Percentiles rank a stretch among this genome's conserved stretches.
These are phyloP conservation scores for Falco novaeseelandiae DNA, from an alignment of 2,797 vertebrate genomes.

Conservation along the genomic window DNA sequence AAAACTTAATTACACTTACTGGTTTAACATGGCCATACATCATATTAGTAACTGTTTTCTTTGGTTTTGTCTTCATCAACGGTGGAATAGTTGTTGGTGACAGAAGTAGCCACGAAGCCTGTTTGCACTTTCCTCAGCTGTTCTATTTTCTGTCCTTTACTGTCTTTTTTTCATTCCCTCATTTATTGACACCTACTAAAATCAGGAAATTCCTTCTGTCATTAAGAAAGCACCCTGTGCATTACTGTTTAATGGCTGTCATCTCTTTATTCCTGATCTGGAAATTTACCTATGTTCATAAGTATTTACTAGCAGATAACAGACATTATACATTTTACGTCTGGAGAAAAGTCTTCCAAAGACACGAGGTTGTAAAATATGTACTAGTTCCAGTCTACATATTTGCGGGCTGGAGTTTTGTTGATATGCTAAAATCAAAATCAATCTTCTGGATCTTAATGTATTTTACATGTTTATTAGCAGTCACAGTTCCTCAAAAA, in stretches of 20 bases:
- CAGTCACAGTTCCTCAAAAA: constrained; percentile 89
- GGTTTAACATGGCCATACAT: constrained; percentile 88
- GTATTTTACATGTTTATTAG: constrained; percentile 84
- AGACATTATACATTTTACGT: constrained; percentile 95
- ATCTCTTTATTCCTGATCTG: constrained; percentile 85
- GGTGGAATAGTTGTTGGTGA: constrained; percentile 94
- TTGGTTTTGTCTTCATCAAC: constrained; percentile 85
- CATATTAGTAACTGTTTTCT: constrained; percentile 77
- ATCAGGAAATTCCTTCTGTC: constrained; percentile 81
- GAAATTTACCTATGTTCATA: constrained; percentile 93
- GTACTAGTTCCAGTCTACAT: constrained; percentile 87
- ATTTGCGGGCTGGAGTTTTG: constrained; percentile 90
- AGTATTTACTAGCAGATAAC: constrained; percentile 94
- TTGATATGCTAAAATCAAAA: constrained; percentile 86
- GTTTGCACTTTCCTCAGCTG: constrained; percentile 91
- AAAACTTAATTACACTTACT: constrained; percentile 76
- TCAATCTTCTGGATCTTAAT: constrained; percentile 89
- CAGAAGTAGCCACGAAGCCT: constrained; percentile 88
- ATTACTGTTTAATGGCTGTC: constrained; percentile 73
- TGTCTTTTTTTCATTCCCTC: constrained; percentile 86
- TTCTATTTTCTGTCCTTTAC: constrained; percentile 94
- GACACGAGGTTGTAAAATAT: constrained; percentile 84
- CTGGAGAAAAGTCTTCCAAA: constrained; percentile 90
- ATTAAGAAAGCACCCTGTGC: constrained; percentile 78
- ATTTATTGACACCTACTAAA: constrained; percentile 82